Conservation (phyloP, 2,797 vertebrate genomes). For the Falco berigora region DNA sequence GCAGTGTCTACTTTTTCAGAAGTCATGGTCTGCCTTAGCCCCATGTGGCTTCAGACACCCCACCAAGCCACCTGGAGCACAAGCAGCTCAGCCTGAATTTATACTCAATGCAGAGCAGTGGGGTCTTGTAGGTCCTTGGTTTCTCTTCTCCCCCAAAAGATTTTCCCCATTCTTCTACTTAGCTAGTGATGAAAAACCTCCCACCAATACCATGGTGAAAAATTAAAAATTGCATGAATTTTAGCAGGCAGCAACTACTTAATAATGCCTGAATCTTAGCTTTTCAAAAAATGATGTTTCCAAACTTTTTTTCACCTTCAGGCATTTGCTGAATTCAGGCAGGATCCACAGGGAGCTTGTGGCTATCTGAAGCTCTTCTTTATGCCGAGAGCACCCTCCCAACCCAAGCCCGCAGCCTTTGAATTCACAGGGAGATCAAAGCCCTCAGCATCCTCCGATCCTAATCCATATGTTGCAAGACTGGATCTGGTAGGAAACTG, state of each 20-base stretch:
- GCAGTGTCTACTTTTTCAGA: not conserved
- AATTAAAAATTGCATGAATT: not conserved
- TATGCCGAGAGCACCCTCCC: not conserved
- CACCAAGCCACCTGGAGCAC: not conserved
- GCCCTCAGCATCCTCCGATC: not conserved
- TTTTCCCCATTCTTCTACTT: not conserved
- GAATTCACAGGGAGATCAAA: not conserved
- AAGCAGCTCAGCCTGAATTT: not conserved
- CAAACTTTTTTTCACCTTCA: not conserved
- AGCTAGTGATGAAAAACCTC: not conserved
- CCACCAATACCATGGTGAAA: not conserved
- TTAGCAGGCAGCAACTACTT: not conserved
- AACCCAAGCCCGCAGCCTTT: not conserved
- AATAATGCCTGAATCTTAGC: not conserved
- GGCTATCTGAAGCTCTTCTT: not conserved
- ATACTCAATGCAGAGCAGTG: not conserved
- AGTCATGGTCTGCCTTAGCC: not conserved
- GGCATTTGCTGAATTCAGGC: not conserved
- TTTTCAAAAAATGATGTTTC: not conserved
- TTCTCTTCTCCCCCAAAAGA: not conserved
- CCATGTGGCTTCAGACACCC: not conserved
- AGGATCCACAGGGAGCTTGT: not conserved
- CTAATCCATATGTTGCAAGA: no score
- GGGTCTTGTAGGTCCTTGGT: not conserved
- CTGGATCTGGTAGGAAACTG: not conserved